Evolutionary conservation across 2,113 vertebrate genomes (phyloP), one percentile per base, ranked within the genome.

Genomic region (Pholis gunnellus): DNA sequence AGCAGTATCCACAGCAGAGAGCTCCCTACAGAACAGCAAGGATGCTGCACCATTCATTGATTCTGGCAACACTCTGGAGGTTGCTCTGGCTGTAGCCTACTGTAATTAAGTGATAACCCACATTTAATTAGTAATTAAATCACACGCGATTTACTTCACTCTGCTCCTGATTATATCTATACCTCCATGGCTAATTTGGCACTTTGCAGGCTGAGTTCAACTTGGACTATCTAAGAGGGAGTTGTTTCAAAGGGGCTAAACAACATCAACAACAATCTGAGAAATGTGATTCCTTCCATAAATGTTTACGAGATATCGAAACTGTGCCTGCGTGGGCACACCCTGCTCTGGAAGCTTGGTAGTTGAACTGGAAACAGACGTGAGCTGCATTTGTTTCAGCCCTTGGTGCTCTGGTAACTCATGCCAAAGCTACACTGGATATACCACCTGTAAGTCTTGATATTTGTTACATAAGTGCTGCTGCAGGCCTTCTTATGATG

Each of bases 51-150:
- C 82, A 84, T 86, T 90, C 85, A 91, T 85, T 78, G 85, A 86
- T 92, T 89, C 77, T 88, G 89, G 90, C 88, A 87, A 79, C 73
- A 42, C 80, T 86, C 70, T 64, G 7, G 77, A 78, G 86, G 80
- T 81, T 75, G 74, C 81, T 74, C 73, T 80, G 87, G 84, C 79
- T 84, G 86, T 75, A 83, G 83, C 57, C 69, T 60, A 80, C 86
- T 88, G 88, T 93, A 89, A 94, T 94, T 91, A 92, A 92, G 82
- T 48, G 79, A 91, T 89, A 90, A 88, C 91, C 86, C 13, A 78
- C 73, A 81, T 92, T 90, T 90, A 91, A 94, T 92, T 92, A 88
- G 76, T 83, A 75, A 85, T 93, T 86, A 88, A 90, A 89, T 87
- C 78, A 79, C 79, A 44, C 15, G 76, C 67, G 15, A 91, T 91